Percentiles rank a stretch among this genome's conserved stretches.
phyloP scores from a whole-genome alignment of 1,140 invertebrate species.

The Lasioglossum baleicum region DNA sequence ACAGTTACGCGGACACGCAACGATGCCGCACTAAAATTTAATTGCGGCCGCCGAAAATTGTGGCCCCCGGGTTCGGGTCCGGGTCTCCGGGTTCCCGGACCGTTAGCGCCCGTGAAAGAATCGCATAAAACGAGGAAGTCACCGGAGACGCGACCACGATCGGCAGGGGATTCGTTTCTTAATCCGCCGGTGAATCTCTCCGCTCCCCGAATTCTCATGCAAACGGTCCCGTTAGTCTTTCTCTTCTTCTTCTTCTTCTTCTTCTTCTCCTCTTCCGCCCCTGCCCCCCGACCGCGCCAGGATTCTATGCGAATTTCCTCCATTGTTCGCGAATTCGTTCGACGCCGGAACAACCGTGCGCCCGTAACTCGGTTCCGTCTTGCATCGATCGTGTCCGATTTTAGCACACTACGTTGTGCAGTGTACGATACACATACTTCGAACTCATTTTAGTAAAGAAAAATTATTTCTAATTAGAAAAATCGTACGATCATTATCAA shows the following conservation, averaged over 20 bases:
- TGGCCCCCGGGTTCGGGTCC: background rate
- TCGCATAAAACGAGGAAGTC: slow-evolving; percentile 7
- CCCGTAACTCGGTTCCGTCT: too few species aligned
- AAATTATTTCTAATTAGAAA: too few species aligned
- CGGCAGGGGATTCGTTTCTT: slow-evolving; percentile 11
- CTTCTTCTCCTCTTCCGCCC: background rate
- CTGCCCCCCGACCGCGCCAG: background rate
- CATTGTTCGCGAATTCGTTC: slow-evolving; percentile 7
- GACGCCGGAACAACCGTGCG: too few species aligned
- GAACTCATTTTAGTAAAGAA: too few species aligned
- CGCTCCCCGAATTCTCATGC: slow-evolving; percentile 6
- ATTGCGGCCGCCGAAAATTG: slow-evolving; percentile 12
- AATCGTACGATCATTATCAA: too few species aligned
- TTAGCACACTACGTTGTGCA: too few species aligned
- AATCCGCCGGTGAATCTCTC: slow-evolving; percentile 4
- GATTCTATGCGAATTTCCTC: slow-evolving; percentile 11
- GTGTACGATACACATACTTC: too few species aligned
- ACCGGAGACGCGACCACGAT: background rate
- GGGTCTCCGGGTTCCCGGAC: background rate
- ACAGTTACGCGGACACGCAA: slow-evolving; percentile 13
- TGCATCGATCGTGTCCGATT: too few species aligned
- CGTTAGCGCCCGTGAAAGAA: slow-evolving; percentile 8
- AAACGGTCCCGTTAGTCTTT: slow-evolving; percentile 5
- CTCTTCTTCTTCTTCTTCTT: background rate
- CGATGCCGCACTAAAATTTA: slow-evolving; percentile 4